Evolutionary conservation across 2,888 invertebrate genomes (phyloP).

Genomic region (Rhogogaster chlorosoma): DNA sequence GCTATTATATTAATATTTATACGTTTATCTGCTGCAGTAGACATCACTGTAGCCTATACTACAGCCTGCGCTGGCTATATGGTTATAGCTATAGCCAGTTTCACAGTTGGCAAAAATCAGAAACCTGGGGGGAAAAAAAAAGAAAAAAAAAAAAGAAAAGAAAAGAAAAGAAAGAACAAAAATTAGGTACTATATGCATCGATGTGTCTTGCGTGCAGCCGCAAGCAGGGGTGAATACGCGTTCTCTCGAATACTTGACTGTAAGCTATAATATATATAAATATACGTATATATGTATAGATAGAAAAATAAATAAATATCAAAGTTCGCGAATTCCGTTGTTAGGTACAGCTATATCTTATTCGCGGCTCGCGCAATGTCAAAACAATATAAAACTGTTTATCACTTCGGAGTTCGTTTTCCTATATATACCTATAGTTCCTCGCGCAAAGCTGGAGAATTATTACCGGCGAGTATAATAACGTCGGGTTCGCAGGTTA

Average conservation of each 20-base stretch:
- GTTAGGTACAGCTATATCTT: not conserved
- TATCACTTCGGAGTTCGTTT: not conserved
- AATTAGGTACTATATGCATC: too few species aligned
- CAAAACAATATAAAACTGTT: slow-evolving; percentile 39
- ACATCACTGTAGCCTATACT: not conserved
- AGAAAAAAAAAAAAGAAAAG: too few species aligned
- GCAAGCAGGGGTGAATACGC: not conserved
- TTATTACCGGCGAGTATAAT: not conserved
- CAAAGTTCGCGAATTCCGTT: slow-evolving; percentile 30
- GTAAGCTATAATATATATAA: too few species aligned
- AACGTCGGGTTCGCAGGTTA: not conserved
- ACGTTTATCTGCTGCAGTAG: slow-evolving; percentile 54
- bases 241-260: too few species aligned
- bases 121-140: not conserved
- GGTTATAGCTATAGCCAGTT: too few species aligned
- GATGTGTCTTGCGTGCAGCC: too few species aligned
- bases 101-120: too few species aligned
- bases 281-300: not conserved
- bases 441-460: not conserved
- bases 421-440: too few species aligned
- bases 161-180: too few species aligned
- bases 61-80: too few species aligned
- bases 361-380: not conserved
- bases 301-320: slow-evolving; percentile 44
- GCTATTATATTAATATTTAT: slow-evolving; percentile 73